phyloP scores from a whole-genome alignment of 2,797 vertebrate species.

The Uromys caudimaculatus region DNA sequence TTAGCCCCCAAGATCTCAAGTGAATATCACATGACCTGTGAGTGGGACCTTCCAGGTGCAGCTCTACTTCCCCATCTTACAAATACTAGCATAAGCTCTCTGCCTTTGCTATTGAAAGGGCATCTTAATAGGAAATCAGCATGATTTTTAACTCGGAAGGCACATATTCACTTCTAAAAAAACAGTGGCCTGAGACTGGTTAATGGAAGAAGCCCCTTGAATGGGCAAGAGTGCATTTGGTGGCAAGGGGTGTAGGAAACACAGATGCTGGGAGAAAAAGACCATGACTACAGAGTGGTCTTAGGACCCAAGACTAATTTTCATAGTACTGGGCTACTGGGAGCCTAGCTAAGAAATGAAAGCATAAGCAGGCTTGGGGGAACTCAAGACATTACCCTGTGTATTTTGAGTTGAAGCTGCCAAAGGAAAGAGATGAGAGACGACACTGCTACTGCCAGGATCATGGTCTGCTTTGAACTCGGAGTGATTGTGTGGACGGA shows the following conservation, averaged over 20 bases:
- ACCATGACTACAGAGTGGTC: neutral
- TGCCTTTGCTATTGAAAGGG: neutral
- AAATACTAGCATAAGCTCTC: neutral
- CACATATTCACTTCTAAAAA: conserved; percentile 41
- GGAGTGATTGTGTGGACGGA: accelerated
- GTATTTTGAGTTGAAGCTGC: neutral
- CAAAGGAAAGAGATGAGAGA: neutral
- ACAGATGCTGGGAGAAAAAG: neutral
- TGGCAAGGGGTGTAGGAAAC: neutral
- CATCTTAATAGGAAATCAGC: conserved; percentile 56
- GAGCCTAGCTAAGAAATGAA: conserved; percentile 19
- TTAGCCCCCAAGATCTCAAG: neutral
- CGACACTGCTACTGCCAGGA: accelerated
- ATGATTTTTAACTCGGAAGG: conserved; percentile 39
- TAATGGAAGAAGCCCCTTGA: neutral
- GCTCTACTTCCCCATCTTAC: neutral
- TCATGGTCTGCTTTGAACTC: neutral
- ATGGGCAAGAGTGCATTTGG: neutral
- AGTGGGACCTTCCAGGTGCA: neutral
- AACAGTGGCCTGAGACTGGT: neutral
- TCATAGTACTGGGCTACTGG: neutral
- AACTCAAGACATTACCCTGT: accelerated
- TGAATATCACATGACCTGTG: too few relatives aligned
- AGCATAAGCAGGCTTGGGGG: neutral
- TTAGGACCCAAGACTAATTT: neutral